Conservation (phyloP, 2,797 vertebrate species). For the Notolabrus celidotus region DNA sequence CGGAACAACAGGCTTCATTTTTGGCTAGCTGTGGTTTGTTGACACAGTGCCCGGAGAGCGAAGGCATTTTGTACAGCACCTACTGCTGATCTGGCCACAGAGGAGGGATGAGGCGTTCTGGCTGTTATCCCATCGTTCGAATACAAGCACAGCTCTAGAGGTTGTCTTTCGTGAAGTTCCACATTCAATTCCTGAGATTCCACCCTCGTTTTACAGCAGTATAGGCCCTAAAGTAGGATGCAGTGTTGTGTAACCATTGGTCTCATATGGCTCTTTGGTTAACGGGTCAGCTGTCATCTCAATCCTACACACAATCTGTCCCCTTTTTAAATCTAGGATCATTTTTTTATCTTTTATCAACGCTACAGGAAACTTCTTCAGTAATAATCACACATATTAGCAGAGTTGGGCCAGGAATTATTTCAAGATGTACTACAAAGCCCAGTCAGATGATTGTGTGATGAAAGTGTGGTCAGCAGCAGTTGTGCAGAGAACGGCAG, state of each 20-base stretch:
- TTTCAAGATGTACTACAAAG: background rate
- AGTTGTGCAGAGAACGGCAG: background rate
- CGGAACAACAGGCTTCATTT: slow-evolving; percentile 66
- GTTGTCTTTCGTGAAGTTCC: slow-evolving; percentile 18
- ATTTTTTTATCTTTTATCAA: slow-evolving; percentile 31
- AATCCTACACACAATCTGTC: slow-evolving; percentile 55
- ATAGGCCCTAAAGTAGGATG: slow-evolving; percentile 6
- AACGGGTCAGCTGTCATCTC: slow-evolving; percentile 52
- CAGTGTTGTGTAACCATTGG: slow-evolving; percentile 42
- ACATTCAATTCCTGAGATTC: slow-evolving; percentile 25
- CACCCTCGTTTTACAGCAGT: slow-evolving; percentile 12
- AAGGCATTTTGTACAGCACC: slow-evolving; percentile 58
- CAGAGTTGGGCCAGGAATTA: background rate
- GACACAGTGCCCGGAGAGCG: slow-evolving; percentile 59
- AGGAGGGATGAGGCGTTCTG: slow-evolving; percentile 42
- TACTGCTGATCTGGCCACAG: slow-evolving; percentile 44
- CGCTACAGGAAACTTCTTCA: slow-evolving; percentile 6
- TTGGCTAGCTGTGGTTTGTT: slow-evolving; percentile 59
- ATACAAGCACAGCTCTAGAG: slow-evolving; percentile 12
- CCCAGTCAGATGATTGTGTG: background rate
- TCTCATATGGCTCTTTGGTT: slow-evolving; percentile 52
- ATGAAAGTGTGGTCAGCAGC: background rate
- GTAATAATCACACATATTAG: background rate
- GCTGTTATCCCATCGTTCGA: slow-evolving; percentile 41
- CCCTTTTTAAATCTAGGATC: slow-evolving; percentile 44